Conservation (phyloP, 1,140 invertebrate genomes). For the Drosophila navojoa region DNA sequence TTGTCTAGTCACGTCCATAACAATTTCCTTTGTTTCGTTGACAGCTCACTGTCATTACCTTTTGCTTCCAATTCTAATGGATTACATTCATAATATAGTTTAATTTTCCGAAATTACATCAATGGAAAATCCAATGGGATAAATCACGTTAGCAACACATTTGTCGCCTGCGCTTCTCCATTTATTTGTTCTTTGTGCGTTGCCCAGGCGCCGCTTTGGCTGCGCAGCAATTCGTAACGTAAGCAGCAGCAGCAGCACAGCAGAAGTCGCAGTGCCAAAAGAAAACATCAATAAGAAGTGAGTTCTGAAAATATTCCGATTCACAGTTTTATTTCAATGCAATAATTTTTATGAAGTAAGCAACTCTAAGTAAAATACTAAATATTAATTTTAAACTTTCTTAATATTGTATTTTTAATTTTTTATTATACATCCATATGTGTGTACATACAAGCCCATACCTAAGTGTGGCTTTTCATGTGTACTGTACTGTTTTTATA, state of each 20-base stretch:
- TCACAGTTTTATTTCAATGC: conserved; percentile 15
- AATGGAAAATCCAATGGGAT: neutral
- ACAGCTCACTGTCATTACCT: no score
- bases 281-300: conserved; percentile 73
- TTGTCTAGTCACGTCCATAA: no score
- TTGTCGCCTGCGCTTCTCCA: conserved; percentile 31
- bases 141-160: conserved; percentile 16
- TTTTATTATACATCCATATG: neutral
- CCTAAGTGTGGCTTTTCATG: neutral
- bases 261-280: conserved; percentile 26
- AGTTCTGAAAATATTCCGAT: conserved; percentile 59
- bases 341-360: neutral
- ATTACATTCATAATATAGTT: neutral
- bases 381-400: no score
- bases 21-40: no score
- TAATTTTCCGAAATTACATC: neutral
- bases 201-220: conserved; percentile 54
- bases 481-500: neutral
- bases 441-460: neutral
- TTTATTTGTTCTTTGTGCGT: conserved; percentile 34
- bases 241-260: conserved; percentile 14
- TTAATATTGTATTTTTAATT: no score
- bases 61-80: neutral
- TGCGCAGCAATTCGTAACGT: conserved; percentile 47
- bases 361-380: no score